phyloP scores from a whole-genome alignment of 2,888 invertebrate species.

The Metacarcinus magister region DNA sequence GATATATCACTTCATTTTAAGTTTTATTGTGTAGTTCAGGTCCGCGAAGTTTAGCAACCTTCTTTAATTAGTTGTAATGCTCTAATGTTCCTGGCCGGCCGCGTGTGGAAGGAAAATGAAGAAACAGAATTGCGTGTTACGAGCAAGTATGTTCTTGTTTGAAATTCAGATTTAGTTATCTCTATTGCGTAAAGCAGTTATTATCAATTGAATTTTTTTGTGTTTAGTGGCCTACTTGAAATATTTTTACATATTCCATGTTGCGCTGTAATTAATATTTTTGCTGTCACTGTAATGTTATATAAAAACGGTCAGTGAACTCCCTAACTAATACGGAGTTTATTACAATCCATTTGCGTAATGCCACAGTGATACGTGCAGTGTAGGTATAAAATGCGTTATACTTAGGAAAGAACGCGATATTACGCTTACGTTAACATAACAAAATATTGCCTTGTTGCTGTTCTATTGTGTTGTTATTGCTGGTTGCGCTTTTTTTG shows the following conservation, averaged over 20 bases:
- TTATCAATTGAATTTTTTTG: background rate
- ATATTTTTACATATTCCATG: background rate
- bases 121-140: background rate
- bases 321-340: too few species aligned
- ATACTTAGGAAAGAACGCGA: too few species aligned
- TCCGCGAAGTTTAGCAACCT: background rate
- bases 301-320: too few species aligned
- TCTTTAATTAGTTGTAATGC: background rate
- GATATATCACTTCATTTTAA: background rate
- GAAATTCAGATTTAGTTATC: too few species aligned
- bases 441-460: too few species aligned
- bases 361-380: too few species aligned
- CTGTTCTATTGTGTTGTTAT: too few species aligned
- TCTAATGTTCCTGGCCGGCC: background rate
- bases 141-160: too few species aligned
- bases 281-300: background rate
- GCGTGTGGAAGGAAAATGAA: background rate
- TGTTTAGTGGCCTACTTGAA: background rate
- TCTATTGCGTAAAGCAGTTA: background rate
- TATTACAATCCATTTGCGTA: too few species aligned
- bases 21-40: background rate
- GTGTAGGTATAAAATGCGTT: too few species aligned
- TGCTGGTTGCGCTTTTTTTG: too few species aligned
- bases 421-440: too few species aligned
- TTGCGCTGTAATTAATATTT: background rate